A percentile compares a stretch with the other conserved stretches of the same genome.
These are phyloP conservation scores for Mustela nigripes DNA, from an alignment of 2,113 vertebrate genomes.

Conservation along the genomic window DNA sequence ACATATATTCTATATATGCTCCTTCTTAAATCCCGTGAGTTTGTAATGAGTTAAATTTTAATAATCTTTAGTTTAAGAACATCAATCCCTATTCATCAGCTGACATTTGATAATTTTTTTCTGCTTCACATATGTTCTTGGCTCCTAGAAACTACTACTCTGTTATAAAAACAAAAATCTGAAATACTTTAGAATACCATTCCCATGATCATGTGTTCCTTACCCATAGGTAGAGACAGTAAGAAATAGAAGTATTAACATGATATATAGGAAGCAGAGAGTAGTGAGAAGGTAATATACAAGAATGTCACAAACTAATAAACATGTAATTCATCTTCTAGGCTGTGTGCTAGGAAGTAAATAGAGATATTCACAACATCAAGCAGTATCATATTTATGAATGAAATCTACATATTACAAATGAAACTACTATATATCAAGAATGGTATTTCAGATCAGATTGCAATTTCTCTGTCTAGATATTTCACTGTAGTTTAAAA, in stretches of 20 bases:
- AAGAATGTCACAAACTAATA: constrained; percentile 41
- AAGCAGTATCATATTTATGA: neutral
- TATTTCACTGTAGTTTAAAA: neutral
- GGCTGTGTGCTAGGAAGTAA: constrained; percentile 28
- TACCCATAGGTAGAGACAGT: neutral
- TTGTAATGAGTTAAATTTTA: neutral
- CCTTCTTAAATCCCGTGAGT: neutral
- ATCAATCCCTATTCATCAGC: neutral
- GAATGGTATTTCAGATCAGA: constrained; percentile 4
- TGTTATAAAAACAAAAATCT: constrained; percentile 51
- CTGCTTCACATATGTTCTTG: neutral
- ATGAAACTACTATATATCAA: constrained; percentile 35
- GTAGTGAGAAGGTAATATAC: neutral
- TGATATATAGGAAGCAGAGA: neutral
- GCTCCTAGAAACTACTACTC: constrained; percentile 52
- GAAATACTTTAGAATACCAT: neutral
- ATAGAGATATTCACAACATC: neutral
- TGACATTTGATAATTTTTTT: neutral
- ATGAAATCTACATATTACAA: neutral
- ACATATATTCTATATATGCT: neutral
- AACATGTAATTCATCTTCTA: neutral
- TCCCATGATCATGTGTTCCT: neutral
- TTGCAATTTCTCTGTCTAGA: neutral
- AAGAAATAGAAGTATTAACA: constrained; percentile 8
- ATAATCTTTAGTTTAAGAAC: neutral